Base-by-base conservation (phyloP, 2,888 invertebrate genomes). In the Drosophila mimetica region DNA sequence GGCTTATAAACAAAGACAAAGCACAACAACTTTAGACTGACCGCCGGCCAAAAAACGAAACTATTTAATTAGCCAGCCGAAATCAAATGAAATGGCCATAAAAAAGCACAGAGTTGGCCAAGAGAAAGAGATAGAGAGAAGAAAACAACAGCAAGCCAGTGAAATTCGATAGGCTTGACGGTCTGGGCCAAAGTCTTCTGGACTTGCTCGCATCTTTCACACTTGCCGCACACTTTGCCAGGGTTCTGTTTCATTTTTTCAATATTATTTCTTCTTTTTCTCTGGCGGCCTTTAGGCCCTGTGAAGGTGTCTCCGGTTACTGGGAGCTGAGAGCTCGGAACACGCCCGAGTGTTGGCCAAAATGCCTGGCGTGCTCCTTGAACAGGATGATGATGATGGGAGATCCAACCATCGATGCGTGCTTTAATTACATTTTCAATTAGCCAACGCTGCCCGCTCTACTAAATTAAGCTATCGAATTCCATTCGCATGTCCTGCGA, bases 391-490 rank as follows among this genome's bases (percentile, higher is more conserved):
- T 30, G 30, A n/a, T n/a, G n/a, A n/a, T n/a, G n/a, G n/a, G n/a
- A 4, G 30, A 30, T 30, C 30, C 44, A 41, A 9, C 66, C 50
- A 79, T 32, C 66, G 86, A 79, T 79, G 86, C 77, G 86, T 87
- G 77, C 76, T 75, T 88, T 88, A 89, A 89, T 89, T 89, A 89
- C 84, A 75, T 79, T 86, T 86, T 89, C 86, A 90, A 89, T 89
- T 89, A 89, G 80, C 89, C 65, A 61, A 53, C 14, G 61, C 42
- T 59, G 32, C 60, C 60, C 25, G 78, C 55, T 66, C 75, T 76
- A 77, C 71, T 32, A 77, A 87, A 89, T 90, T 79, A 88, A 89
- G 89, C 88, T 88, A 90, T 89, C 89, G 85, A 87, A 81, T 86
- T 85, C 82, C 85, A 64, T 46, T 46, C 57, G 82, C 82, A 85